Evolutionary conservation across 23 tunicate genomes (phyloP).

Genomic region (Oikopleura vanhoeffeni): DNA sequence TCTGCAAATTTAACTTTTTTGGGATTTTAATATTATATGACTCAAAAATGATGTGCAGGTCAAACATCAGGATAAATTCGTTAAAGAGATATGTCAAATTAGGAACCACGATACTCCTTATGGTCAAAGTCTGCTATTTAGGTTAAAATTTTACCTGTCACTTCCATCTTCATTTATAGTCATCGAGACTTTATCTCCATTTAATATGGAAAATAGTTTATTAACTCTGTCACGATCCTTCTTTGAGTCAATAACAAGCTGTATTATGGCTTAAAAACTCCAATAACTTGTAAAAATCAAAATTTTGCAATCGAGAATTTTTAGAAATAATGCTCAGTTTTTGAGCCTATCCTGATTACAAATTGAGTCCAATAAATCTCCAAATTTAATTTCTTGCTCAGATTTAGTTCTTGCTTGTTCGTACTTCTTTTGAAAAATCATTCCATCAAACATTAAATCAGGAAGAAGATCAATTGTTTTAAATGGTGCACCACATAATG

Average conservation of each 20-base stretch:
- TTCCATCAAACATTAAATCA: slow-evolving; percentile 10
- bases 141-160: neutral
- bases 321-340: too few relatives aligned
- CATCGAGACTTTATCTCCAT: neutral
- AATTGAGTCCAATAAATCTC: neutral
- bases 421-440: slow-evolving; percentile 13
- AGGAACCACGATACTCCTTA: too few relatives aligned
- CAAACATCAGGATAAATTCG: too few relatives aligned
- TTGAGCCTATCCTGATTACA: neutral
- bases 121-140: too few relatives aligned
- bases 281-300: too few relatives aligned
- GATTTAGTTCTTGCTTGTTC: neutral
- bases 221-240: neutral
- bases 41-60: too few relatives aligned
- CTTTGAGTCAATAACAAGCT: neutral
- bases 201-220: neutral
- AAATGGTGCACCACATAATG: slow-evolving; percentile 7
- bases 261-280: too few relatives aligned
- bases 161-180: neutral
- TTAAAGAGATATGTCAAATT: too few relatives aligned
- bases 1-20: too few relatives aligned
- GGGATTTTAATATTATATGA: too few relatives aligned
- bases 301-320: too few relatives aligned
- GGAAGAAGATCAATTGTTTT: slow-evolving; percentile 4
- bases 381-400: neutral